Base-by-base conservation (phyloP, 2,888 invertebrate genomes). In the Hypselothyrea guttata region DNA sequence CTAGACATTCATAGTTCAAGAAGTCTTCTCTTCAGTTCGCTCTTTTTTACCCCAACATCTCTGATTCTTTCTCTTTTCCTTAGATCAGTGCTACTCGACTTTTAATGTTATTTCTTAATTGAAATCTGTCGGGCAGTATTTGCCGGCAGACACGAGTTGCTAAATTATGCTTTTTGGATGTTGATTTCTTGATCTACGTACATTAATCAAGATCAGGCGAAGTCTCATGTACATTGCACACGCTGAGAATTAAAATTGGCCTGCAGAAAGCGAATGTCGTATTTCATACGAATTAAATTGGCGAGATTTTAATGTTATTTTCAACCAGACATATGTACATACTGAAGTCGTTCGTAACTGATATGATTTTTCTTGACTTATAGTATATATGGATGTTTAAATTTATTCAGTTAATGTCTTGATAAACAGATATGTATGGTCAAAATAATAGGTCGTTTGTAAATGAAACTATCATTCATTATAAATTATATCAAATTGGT, bases 61-160 rank as follows among this genome's bases (percentile, higher is more conserved):
- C 31, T 31, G 9, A 1, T 11, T 46, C 51, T 44, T 47, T 53
- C 49, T 48, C 22, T 54, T 35, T 51, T 31, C 42, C 30, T 28
- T n/a, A n/a, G n/a, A n/a, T n/a, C n/a, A n/a, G n/a, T n/a, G n/a
- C n/a, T n/a, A n/a, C n/a, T n/a, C n/a, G n/a, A n/a, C 55, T 61
- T 72, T 82, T 81, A 73, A 84, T 81, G 69, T 82, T 84, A 81
- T 81, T 81, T 84, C 84, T 81, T 81, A 81, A 84, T 81, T 81
- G 81, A 84, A 78, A 78, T n/a, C 73, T 70, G 81, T 66, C 64
- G 71, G 66, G 63, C 54, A 56, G 51, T 47, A n/a, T n/a, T 55
- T 47, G 66, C 53, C 44, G 31, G 45, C 82, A 73, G 75, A 75
- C 69, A 69, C 63, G 69, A 69, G 40, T 55, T 54, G 46, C 60